phyloP scores from a whole-genome alignment of 2,113 vertebrate species.

The Rhadina sibilatrix region DNA sequence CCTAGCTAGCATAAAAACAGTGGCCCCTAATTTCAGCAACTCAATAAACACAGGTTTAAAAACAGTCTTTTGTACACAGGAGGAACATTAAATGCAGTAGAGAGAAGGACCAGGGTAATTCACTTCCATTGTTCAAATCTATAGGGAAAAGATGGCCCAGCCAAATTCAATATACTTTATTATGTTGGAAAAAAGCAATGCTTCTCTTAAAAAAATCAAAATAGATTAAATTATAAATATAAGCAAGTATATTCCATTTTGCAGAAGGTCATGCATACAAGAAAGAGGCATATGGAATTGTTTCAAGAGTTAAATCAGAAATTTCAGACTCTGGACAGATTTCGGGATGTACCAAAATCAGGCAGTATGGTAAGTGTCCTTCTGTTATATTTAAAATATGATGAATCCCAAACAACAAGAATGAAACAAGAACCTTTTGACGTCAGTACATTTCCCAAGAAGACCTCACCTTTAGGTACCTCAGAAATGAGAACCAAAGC shows the following conservation, averaged over 20 bases:
- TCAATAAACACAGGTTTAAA: not conserved
- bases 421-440: not conserved
- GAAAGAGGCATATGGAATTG: slow-evolving; percentile 99
- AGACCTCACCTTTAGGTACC: not conserved
- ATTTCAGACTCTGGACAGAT: slow-evolving; percentile 99
- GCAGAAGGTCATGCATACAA: slow-evolving; percentile 99
- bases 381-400: slow-evolving; percentile 11
- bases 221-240: slow-evolving; percentile 50
- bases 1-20: not conserved
- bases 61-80: not conserved
- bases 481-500: not conserved
- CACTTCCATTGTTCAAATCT: not conserved
- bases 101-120: slow-evolving; percentile 1
- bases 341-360: slow-evolving; percentile 99
- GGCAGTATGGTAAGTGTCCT: slow-evolving; percentile 93
- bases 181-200: slow-evolving; percentile 13
- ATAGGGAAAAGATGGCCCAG: slow-evolving; percentile 23
- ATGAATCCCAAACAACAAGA: not conserved
- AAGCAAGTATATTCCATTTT: slow-evolving; percentile 73
- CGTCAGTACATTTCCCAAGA: not conserved
- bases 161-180: slow-evolving; percentile 51
- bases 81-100: slow-evolving; percentile 10
- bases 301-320: slow-evolving; percentile 99
- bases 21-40: not conserved
- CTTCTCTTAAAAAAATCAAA: not conserved